Conservation (phyloP, 1,140 invertebrate species). For the Idris sp. region DNA sequence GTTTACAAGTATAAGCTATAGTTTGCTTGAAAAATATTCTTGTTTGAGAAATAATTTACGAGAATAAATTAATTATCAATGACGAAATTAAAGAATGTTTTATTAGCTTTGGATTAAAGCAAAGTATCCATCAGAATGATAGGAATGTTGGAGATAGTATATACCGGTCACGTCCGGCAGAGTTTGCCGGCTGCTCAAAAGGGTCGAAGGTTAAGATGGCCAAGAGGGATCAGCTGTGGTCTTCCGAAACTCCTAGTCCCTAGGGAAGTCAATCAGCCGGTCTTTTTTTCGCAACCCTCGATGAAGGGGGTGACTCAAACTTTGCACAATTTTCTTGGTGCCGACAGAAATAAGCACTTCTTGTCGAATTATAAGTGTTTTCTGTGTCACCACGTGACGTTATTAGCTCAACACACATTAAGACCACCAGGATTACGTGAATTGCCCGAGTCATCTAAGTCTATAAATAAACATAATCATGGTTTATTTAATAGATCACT, state of each 20-base stretch:
- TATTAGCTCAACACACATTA: too few species aligned
- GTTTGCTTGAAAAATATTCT: too few species aligned
- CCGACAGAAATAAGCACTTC: constrained; percentile 23
- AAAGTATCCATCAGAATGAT: constrained; percentile 50
- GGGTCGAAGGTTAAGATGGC: constrained; percentile 67
- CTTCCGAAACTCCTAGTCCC: constrained; percentile 74
- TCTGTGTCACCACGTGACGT: not conserved
- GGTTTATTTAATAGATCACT: too few species aligned
- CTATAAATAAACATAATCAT: too few species aligned
- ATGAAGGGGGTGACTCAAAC: constrained; percentile 61
- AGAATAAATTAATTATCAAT: too few species aligned
- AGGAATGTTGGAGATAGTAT: constrained; percentile 60
- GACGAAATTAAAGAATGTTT: constrained; percentile 38
- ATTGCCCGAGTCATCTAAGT: too few species aligned
- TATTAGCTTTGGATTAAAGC: constrained; percentile 34
- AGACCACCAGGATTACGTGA: too few species aligned
- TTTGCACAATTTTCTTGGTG: constrained; percentile 29
- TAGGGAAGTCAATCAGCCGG: constrained; percentile 78
- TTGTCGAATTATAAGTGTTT: constrained; percentile 19
- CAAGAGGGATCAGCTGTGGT: constrained; percentile 76
- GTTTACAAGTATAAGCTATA: too few species aligned
- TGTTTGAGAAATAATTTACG: too few species aligned
- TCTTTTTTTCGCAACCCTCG: constrained; percentile 71
- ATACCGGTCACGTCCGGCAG: constrained; percentile 67
- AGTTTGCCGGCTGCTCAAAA: constrained; percentile 63